A percentile compares a stretch with the other conserved stretches of the same genome.
phyloP scores from a whole-genome alignment of 2,797 vertebrate genomes.

The Delichon dasypus region DNA sequence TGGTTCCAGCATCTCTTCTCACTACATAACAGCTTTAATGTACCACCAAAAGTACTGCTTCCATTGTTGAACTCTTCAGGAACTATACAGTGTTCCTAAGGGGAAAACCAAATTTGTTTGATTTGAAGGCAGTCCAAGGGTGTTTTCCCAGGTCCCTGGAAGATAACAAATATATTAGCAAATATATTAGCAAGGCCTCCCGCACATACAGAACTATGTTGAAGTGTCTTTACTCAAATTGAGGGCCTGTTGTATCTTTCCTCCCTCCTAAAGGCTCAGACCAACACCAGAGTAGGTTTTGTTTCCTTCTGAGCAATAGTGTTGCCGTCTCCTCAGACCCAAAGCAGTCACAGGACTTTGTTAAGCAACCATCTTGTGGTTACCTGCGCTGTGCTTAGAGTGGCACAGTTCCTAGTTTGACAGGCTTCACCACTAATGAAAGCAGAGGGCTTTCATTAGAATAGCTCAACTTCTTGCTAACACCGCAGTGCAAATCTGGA shows the following conservation, averaged over 20 bases:
- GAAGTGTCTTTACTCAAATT: neutral
- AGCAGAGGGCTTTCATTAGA: neutral
- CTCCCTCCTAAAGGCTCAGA: neutral
- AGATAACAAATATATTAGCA: neutral
- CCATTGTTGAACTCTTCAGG: neutral
- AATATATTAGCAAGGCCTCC: neutral
- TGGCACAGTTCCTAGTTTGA: neutral
- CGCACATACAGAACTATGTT: neutral
- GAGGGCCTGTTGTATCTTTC: neutral
- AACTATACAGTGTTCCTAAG: neutral
- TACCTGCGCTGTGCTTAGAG: neutral
- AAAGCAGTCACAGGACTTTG: neutral
- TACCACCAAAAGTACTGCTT: neutral
- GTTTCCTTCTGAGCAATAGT: neutral
- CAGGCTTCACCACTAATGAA: neutral
- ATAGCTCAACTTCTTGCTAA: neutral
- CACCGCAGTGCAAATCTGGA: neutral
- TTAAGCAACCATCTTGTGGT: neutral
- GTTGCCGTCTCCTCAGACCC: neutral
- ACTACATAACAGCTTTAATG: neutral
- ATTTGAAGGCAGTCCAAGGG: neutral
- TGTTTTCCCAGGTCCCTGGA: neutral
- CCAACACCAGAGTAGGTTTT: neutral
- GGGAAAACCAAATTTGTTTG: neutral
- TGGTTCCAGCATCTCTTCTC: neutral